Conservation (phyloP, 1,140 invertebrate genomes). For the Ceratoteleas bidentatus region DNA sequence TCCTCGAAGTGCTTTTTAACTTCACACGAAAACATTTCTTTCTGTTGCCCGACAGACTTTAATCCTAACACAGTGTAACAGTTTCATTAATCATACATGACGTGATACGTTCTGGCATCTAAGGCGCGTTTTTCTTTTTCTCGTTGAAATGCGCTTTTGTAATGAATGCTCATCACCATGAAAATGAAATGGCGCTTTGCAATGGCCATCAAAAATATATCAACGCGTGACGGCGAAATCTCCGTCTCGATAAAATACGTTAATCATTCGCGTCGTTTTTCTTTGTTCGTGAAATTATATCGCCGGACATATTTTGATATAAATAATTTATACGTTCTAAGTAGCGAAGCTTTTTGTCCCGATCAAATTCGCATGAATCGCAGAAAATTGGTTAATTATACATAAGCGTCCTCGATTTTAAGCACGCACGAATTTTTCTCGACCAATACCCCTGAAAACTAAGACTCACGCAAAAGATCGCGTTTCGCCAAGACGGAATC, state of each 20-base stretch:
- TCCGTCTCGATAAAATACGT: slow-evolving; percentile 12
- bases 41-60: slow-evolving; percentile 26
- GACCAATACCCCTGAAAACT: slow-evolving; percentile 25
- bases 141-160: slow-evolving; percentile 40
- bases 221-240: slow-evolving; percentile 43
- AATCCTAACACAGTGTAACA: slow-evolving; percentile 51
- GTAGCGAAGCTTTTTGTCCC: slow-evolving; percentile 5
- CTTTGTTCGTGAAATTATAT: slow-evolving; percentile 26
- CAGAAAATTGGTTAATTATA: slow-evolving; percentile 60
- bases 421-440: slow-evolving; percentile 53
- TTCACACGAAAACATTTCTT: slow-evolving; percentile 26
- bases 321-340: slow-evolving; percentile 17
- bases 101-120: slow-evolving; percentile 57
- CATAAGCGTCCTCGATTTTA: slow-evolving; percentile 26
- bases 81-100: slow-evolving; percentile 64
- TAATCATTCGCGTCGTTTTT: slow-evolving; percentile 24
- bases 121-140: slow-evolving; percentile 35
- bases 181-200: slow-evolving; percentile 54
- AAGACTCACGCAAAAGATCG: slow-evolving; percentile 42
- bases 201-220: slow-evolving; percentile 57
- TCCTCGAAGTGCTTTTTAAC: background rate
- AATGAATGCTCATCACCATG: slow-evolving; percentile 60
- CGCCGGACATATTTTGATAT: slow-evolving; percentile 29
- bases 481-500: slow-evolving; percentile 23
- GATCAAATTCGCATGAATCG: slow-evolving; percentile 22